These are phyloP conservation scores for Gymnoscelis rufifasciata DNA, from an alignment of 2,888 invertebrate genomes.

Conservation along the genomic window DNA sequence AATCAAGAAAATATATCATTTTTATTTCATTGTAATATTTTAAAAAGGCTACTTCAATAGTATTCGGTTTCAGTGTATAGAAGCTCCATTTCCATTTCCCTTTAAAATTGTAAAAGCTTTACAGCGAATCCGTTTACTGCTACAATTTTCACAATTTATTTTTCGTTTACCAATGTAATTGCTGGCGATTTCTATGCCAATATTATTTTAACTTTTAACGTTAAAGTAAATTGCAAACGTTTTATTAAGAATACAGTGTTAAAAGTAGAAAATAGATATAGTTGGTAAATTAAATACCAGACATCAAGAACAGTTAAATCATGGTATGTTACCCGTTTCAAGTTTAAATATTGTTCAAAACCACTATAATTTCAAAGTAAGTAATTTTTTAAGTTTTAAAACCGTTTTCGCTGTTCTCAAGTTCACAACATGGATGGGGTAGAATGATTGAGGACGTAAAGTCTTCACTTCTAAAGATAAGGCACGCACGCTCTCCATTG, in stretches of 20 bases:
- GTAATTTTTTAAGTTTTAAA: too few species aligned
- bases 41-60: not conserved
- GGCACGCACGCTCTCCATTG: constrained; percentile 64
- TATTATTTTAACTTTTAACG: constrained; percentile 8
- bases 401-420: constrained; percentile 3
- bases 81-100: constrained; percentile 38
- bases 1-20: too few species aligned
- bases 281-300: too few species aligned
- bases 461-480: constrained; percentile 57
- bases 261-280: too few species aligned
- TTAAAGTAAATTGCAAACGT: not conserved
- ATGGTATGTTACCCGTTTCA: too few species aligned
- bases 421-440: constrained; percentile 33
- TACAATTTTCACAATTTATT: constrained; percentile 27
- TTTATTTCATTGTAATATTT: too few species aligned
- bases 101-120: constrained; percentile 43
- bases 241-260: too few species aligned
- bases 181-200: constrained; percentile 22
- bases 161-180: constrained; percentile 24
- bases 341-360: too few species aligned
- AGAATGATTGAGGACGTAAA: constrained; percentile 40
- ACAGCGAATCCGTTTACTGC: constrained; percentile 35
- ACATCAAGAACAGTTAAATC: too few species aligned
- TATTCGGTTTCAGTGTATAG: constrained; percentile 9
- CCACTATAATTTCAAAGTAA: too few species aligned